Evolutionary conservation across 2,113 vertebrate species (phyloP).

Genomic region (Rafetus swinhoei): DNA sequence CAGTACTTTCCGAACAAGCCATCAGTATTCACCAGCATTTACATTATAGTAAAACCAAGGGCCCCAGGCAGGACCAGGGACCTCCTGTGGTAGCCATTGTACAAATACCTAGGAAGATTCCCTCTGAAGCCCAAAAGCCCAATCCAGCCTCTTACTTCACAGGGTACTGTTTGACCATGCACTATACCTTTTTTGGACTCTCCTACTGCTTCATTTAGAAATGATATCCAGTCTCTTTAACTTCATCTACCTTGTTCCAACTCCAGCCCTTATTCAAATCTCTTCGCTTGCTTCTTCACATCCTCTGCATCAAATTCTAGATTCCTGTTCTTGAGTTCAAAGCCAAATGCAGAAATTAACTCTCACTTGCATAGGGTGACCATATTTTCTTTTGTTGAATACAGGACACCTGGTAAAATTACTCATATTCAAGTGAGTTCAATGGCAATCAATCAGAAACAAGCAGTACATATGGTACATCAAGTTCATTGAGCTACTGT

Average conservation of each 20-base stretch:
- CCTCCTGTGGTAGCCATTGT: not conserved
- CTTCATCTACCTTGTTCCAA: not conserved
- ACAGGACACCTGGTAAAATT: too few relatives aligned
- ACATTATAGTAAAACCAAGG: not conserved
- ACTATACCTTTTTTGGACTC: conserved; percentile 13
- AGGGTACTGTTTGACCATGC: not conserved
- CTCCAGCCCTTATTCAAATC: not conserved
- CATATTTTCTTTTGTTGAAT: too few relatives aligned
- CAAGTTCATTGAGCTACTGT: too few relatives aligned
- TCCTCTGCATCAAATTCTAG: not conserved
- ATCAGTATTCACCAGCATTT: not conserved
- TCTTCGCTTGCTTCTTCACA: not conserved
- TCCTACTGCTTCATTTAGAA: conserved; percentile 15
- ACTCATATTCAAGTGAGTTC: too few relatives aligned
- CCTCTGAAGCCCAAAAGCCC: not conserved
- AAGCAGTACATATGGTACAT: too few relatives aligned
- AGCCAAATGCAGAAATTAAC: not conserved
- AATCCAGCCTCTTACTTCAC: not conserved
- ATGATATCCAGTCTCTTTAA: not conserved
- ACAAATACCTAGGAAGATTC: not conserved
- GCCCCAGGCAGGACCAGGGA: not conserved
- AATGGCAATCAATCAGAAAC: too few relatives aligned
- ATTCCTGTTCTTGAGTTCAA: not conserved
- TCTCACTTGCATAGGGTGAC: not conserved
- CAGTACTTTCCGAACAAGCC: not conserved